phyloP scores from a whole-genome alignment of 2,888 invertebrate species.

The Netelia melanura region DNA sequence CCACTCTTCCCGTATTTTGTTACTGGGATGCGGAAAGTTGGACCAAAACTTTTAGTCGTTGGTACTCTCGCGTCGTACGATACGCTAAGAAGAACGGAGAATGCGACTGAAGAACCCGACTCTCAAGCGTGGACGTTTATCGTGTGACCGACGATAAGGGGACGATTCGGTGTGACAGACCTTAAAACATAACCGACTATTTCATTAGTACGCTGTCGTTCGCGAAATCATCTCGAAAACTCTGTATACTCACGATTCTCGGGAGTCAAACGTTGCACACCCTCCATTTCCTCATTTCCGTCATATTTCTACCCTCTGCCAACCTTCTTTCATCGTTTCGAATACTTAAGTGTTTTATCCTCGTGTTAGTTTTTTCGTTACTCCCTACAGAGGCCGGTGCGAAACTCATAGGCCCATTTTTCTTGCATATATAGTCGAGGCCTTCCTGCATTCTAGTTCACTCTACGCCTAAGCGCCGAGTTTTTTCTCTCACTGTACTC shows the following conservation, averaged over 20 bases:
- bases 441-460: slow-evolving; percentile 71
- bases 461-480: slow-evolving; percentile 69
- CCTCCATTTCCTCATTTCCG: slow-evolving; percentile 40
- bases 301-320: slow-evolving; percentile 13
- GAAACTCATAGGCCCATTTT: slow-evolving; percentile 64
- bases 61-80: not conserved
- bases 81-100: slow-evolving; percentile 16
- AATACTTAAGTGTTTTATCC: slow-evolving; percentile 69
- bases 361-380: slow-evolving; percentile 22
- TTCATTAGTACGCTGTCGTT: slow-evolving; percentile 77
- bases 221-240: slow-evolving; percentile 50
- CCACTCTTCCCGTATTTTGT: slow-evolving; percentile 26
- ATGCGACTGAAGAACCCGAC: slow-evolving; percentile 5
- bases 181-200: slow-evolving; percentile 78
- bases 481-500: slow-evolving; percentile 65
- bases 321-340: slow-evolving; percentile 62
- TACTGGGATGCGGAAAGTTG: slow-evolving; percentile 62
- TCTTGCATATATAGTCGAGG: slow-evolving; percentile 73
- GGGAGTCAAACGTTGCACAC: slow-evolving; percentile 42
- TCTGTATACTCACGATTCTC: not conserved
- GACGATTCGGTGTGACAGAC: slow-evolving; percentile 71
- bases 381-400: slow-evolving; percentile 25
- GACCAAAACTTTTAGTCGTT: slow-evolving; percentile 70
- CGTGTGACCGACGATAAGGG: slow-evolving; percentile 65
- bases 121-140: not conserved